These are phyloP conservation scores for Holothuria scabra DNA, from an alignment of 53 echinoderm and acorn worm species.

Conservation along the genomic window DNA sequence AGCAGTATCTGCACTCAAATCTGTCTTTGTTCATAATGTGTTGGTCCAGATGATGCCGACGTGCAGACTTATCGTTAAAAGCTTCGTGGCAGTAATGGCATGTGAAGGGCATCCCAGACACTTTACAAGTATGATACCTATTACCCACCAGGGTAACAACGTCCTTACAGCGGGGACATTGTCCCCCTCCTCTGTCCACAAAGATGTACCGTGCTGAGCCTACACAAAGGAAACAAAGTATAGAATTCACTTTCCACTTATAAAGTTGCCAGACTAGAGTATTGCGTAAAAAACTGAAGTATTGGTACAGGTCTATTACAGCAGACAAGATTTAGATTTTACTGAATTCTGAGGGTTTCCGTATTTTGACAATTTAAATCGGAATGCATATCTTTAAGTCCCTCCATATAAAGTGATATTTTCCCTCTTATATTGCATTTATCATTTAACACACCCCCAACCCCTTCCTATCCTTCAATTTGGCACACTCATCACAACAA, in stretches of 20 bases:
- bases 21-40: constrained; percentile 13
- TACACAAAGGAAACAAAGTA: constrained; percentile 25
- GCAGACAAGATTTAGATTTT: too few relatives aligned
- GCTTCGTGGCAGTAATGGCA: constrained; percentile 30
- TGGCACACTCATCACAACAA: too few relatives aligned
- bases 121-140: constrained; percentile 36
- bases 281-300: too few relatives aligned
- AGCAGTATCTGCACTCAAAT: constrained; percentile 3
- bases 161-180: constrained; percentile 9
- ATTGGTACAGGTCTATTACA: too few relatives aligned
- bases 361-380: too few relatives aligned
- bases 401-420: too few relatives aligned
- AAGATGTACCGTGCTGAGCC: not conserved
- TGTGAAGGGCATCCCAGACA: constrained; percentile 6
- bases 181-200: constrained; percentile 39
- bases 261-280: too few relatives aligned
- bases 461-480: too few relatives aligned
- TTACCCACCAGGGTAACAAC: constrained; percentile 35
- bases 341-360: too few relatives aligned
- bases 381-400: too few relatives aligned
- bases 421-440: too few relatives aligned
- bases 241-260: not conserved
- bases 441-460: too few relatives aligned
- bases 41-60: not conserved
- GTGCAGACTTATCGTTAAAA: not conserved